Evolutionary conservation across 2,113 vertebrate species (phyloP).

Genomic region (Triplophysa rosa): DNA sequence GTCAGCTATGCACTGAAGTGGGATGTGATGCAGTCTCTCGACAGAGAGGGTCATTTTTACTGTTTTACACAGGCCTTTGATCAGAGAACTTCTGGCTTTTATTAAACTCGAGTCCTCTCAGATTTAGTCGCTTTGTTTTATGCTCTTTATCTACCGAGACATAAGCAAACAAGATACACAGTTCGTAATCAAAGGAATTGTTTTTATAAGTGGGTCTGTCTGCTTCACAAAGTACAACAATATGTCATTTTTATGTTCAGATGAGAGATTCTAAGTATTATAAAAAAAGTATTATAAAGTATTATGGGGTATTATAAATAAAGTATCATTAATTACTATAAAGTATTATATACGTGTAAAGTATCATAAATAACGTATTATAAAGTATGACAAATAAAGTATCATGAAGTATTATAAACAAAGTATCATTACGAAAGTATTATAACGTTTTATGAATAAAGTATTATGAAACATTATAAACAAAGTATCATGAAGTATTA

Average conservation of each 20-base stretch:
- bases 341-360: no score
- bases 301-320: no score
- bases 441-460: no score
- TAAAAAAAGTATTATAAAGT: no score
- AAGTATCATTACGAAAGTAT: no score
- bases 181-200: not conserved
- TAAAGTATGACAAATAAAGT: no score
- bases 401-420: no score
- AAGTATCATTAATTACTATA: no score
- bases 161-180: not conserved
- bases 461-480: no score
- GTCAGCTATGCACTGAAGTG: not conserved
- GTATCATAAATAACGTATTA: no score
- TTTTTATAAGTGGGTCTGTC: not conserved
- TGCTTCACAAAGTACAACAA: not conserved
- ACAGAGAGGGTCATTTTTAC: slow-evolving; percentile 48
- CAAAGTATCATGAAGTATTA: no score
- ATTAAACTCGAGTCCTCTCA: slow-evolving; percentile 54
- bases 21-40: not conserved
- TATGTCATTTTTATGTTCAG: not conserved
- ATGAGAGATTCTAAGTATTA: no score
- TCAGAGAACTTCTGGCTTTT: slow-evolving; percentile 63
- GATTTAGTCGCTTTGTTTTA: slow-evolving; percentile 42
- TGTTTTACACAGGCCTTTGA: slow-evolving; percentile 58
- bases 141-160: slow-evolving; percentile 40